Evolutionary conservation across 1,140 invertebrate species (phyloP).

Genomic region (Polyergus mexicanus): DNA sequence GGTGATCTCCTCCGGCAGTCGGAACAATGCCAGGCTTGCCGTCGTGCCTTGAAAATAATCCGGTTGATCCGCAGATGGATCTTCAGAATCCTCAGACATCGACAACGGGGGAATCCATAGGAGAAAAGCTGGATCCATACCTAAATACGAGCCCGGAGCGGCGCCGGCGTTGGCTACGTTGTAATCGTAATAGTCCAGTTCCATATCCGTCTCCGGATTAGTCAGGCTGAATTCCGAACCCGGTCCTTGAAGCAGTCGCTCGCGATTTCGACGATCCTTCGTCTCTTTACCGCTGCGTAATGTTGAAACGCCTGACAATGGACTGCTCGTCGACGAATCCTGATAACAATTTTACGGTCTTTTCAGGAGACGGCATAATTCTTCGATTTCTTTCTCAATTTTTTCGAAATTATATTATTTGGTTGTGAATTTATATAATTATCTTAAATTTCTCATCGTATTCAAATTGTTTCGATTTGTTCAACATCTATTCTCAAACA

Average conservation of each 20-base stretch:
- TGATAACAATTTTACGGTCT: constrained; percentile 1
- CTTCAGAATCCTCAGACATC: constrained; percentile 75
- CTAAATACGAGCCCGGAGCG: constrained; percentile 93
- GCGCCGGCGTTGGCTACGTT: constrained; percentile 93
- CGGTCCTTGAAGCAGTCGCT: constrained; percentile 89
- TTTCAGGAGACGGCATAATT: too few relatives aligned
- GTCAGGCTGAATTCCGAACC: constrained; percentile 93
- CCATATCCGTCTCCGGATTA: constrained; percentile 91
- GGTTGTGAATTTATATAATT: neutral
- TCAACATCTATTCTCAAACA: neutral
- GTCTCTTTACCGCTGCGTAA: constrained; percentile 88
- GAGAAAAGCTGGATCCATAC: constrained; percentile 95
- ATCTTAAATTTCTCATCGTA: neutral
- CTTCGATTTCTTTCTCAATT: neutral
- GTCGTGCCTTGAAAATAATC: constrained; percentile 62
- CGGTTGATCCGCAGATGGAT: constrained; percentile 50
- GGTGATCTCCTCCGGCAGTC: constrained; percentile 72
- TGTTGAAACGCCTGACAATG: constrained; percentile 85
- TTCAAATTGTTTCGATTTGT: neutral
- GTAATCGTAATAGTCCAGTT: constrained; percentile 96
- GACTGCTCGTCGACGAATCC: constrained; percentile 88
- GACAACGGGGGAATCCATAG: constrained; percentile 94
- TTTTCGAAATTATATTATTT: neutral
- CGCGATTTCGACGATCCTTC: constrained; percentile 92
- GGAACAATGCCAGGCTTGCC: constrained; percentile 53